Base-by-base conservation (phyloP, 2,888 invertebrate species). In the Disparrhopalites patrizii region DNA sequence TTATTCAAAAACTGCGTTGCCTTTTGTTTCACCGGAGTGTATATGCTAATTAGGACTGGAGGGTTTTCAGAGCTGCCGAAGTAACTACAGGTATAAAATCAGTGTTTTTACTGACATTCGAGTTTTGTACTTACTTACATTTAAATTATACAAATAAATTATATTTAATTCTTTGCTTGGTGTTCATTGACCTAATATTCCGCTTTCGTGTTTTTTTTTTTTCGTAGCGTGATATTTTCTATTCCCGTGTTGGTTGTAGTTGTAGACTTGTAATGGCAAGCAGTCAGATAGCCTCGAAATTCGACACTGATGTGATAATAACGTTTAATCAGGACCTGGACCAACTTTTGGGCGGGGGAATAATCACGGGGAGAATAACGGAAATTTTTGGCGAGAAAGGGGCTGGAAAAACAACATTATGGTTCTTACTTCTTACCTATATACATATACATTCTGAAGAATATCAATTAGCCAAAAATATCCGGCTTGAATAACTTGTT, bases 341-440 rank as follows among this genome's bases (percentile, higher is more conserved):
- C 36, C 8, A 23, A 0, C 28, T 71, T n/a, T 60, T 74, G 8
- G 67, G 62, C 1, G 71, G 71, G 8, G 74, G 74, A 5, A 68
- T 73, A 7, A 52, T 55, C 33, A 58, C 62, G n/a, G 70, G 71
- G 8, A 62, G 58, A 23, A 33, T 73, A 15, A 74, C 74, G 3
- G 74, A 74, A 67, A 56, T 74, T 18, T 70, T 68, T 40, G 73
- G 73, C 10, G 67, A 52, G n/a, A 70, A 67, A 36, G 73, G 72
- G 3, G 20, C 66, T 5, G 74, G 74, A 18, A 74, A 73, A 50
- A 74, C 73, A 2, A 72, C 73, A 2, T 47, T 74, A 8, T 74
- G 73, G 38, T 61, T 61, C 23, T 4, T 36, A 36, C 15, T 36
- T 15, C 15, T 36, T 10, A n/a, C n/a, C n/a, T n/a, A n/a, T n/a